These are phyloP conservation scores for Equus quagga DNA, from an alignment of 2,113 vertebrate genomes.

Conservation along the genomic window DNA sequence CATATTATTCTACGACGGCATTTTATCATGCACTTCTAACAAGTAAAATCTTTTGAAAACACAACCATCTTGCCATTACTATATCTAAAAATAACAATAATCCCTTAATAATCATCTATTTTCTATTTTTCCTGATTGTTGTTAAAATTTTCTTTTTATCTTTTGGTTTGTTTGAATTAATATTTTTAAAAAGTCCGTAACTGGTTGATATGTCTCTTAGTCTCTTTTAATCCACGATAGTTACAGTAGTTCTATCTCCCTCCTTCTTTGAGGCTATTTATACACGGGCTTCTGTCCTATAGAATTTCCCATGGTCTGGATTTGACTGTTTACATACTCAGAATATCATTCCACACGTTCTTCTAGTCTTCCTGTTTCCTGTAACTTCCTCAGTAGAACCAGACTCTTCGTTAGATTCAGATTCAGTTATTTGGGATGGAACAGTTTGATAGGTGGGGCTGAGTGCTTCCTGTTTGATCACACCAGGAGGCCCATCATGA, in stretches of 20 bases:
- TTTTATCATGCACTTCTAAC: not conserved
- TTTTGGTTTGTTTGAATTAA: not conserved
- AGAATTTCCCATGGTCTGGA: not conserved
- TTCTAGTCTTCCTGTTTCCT: not conserved
- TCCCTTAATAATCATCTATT: not conserved
- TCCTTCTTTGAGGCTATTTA: not conserved
- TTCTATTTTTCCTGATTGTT: not conserved
- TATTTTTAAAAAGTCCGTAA: not conserved
- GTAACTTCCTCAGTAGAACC: not conserved
- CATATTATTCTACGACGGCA: not conserved
- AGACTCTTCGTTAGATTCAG: not conserved
- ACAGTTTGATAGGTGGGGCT: not conserved
- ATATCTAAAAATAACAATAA: not conserved
- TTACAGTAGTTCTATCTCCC: not conserved
- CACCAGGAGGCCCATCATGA: not conserved
- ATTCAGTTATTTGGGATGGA: not conserved
- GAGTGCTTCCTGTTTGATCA: not conserved
- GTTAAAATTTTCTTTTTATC: not conserved
- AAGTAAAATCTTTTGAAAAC: slow-evolving; percentile 30
- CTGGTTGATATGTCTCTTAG: not conserved
- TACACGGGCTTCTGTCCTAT: not conserved
- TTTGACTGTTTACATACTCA: not conserved
- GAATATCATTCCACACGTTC: not conserved
- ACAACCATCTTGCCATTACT: not conserved
- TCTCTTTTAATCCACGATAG: not conserved